Percentiles rank a stretch among this genome's conserved stretches.
These are phyloP conservation scores for Timandra comae DNA, from an alignment of 2,888 invertebrate genomes.

Conservation along the genomic window DNA sequence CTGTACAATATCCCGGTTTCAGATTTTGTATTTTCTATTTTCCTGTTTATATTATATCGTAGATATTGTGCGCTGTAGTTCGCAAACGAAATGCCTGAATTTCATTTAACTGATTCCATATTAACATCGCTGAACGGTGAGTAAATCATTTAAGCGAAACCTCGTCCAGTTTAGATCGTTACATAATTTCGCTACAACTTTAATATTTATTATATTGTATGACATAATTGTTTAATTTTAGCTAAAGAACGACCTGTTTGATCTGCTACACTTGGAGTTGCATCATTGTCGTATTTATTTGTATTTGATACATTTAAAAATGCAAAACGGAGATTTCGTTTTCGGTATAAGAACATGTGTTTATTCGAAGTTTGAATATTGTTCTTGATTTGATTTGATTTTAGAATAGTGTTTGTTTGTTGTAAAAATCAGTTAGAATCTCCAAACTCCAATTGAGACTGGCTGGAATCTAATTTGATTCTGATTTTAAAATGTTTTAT, in stretches of 20 bases:
- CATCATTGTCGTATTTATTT: conserved; percentile 28
- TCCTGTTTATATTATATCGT: too few species aligned
- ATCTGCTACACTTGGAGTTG: conserved; percentile 32
- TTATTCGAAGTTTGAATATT: conserved; percentile 14
- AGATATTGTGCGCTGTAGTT: too few species aligned
- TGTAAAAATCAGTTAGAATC: not conserved
- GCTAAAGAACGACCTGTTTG: conserved; percentile 49
- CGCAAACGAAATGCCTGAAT: too few species aligned
- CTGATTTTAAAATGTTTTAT: too few species aligned
- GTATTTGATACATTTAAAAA: conserved; percentile 22
- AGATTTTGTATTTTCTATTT: too few species aligned
- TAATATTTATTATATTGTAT: conserved; percentile 41
- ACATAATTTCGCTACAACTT: conserved; percentile 58
- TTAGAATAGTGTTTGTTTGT: not conserved
- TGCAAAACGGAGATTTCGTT: conserved; percentile 35
- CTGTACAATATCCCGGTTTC: too few species aligned
- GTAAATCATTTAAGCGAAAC: conserved; percentile 10
- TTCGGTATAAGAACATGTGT: conserved; percentile 36
- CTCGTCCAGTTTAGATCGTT: conserved; percentile 30
- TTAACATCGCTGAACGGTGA: conserved; percentile 59
- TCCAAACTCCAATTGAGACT: too few species aligned
- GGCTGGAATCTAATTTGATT: too few species aligned
- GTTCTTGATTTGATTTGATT: not conserved
- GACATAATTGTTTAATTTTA: conserved; percentile 69
- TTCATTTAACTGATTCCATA: conserved; percentile 53